These are phyloP conservation scores for Nettapus auritus DNA, from an alignment of 2,113 vertebrate genomes.

Conservation along the genomic window DNA sequence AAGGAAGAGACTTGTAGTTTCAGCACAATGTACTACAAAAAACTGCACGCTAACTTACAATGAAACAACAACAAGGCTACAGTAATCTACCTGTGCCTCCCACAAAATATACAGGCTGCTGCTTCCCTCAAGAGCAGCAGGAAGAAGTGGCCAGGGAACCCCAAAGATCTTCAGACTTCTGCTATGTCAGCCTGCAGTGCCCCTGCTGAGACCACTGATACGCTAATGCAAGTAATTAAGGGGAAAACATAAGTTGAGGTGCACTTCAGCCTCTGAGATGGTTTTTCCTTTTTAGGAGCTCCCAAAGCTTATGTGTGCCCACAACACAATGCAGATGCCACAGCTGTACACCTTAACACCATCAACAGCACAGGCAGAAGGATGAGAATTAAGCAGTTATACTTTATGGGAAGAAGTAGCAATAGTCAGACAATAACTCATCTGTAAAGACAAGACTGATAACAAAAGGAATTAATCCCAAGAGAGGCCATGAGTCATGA, in stretches of 20 bases:
- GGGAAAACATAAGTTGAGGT: not conserved
- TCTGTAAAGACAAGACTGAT: not conserved
- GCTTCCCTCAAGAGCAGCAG: not conserved
- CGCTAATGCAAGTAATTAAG: not conserved
- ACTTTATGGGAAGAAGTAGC: not conserved
- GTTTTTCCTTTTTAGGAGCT: not conserved
- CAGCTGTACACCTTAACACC: not conserved
- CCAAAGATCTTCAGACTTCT: not conserved
- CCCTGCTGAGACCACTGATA: not conserved
- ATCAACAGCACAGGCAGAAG: not conserved
- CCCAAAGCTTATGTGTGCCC: not conserved
- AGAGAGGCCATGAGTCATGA: accelerated
- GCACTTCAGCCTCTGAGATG: not conserved
- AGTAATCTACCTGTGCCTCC: not conserved
- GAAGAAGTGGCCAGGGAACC: not conserved
- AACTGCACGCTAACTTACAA: not conserved
- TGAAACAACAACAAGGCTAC: not conserved
- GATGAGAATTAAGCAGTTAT: not conserved
- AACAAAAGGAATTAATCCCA: not conserved
- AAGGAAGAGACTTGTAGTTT: not conserved
- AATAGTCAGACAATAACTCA: not conserved
- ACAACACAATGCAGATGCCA: not conserved
- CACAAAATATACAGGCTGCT: not conserved
- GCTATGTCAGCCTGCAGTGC: accelerated
- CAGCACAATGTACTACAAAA: not conserved